These are phyloP conservation scores for Drosophila oshimai DNA, from an alignment of 1,140 invertebrate genomes.

Conservation along the genomic window DNA sequence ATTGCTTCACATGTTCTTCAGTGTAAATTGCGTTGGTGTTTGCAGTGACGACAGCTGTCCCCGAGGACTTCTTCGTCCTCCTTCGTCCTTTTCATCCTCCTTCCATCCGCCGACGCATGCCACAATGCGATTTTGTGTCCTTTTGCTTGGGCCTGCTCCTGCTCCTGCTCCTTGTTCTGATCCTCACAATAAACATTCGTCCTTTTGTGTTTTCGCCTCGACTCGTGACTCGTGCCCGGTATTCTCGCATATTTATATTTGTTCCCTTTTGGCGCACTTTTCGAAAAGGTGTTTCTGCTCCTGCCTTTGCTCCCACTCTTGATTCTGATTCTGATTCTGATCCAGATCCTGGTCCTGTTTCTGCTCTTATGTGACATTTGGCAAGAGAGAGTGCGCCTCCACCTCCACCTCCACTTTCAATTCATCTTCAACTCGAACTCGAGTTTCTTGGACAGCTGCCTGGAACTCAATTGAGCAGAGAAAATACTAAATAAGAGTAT, in stretches of 20 bases:
- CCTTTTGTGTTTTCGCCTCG: constrained; percentile 28
- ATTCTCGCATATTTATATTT: constrained; percentile 6
- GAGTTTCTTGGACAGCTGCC: constrained; percentile 16
- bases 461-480: constrained; percentile 40
- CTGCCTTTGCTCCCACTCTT: not conserved
- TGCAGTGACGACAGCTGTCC: constrained; percentile 65
- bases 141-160: constrained; percentile 29
- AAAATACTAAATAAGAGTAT: not conserved
- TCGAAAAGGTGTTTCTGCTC: constrained; percentile 32
- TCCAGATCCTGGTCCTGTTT: not conserved
- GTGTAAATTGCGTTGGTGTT: constrained; percentile 30
- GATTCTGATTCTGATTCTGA: too few species aligned
- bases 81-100: not conserved
- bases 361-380: constrained; percentile 59
- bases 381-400: constrained; percentile 9
- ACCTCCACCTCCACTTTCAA: not conserved
- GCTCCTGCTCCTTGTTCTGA: constrained; percentile 5
- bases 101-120: constrained; percentile 30
- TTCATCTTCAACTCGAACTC: not conserved
- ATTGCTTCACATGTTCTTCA: not conserved
- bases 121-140: constrained; percentile 36
- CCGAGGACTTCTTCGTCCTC: constrained; percentile 20
- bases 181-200: not conserved
- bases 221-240: constrained; percentile 13
- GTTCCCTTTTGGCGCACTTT: constrained; percentile 54